Percentiles rank a stretch among this genome's conserved stretches.
These are phyloP conservation scores for Plagiodera versicolora DNA, from an alignment of 2,888 invertebrate species.

Conservation along the genomic window DNA sequence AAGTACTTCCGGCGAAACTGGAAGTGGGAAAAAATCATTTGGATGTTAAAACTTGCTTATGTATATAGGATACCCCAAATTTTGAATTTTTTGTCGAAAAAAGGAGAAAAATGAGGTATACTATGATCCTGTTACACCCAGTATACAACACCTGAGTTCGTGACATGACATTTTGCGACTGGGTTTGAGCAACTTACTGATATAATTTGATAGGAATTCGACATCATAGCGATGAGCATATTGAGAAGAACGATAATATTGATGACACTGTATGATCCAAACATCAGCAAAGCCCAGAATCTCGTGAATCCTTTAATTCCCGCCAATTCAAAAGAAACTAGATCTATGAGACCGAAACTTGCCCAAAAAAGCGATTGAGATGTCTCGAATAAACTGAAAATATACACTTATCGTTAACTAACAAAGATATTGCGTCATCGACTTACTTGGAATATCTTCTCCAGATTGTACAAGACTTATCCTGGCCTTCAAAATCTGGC, in stretches of 20 bases:
- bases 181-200: slow-evolving; percentile 66
- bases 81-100: too few species aligned
- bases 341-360: slow-evolving; percentile 92
- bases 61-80: too few species aligned
- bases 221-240: slow-evolving; percentile 99
- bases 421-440: background rate
- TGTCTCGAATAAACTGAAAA: slow-evolving; percentile 90
- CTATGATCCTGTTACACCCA: too few species aligned
- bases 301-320: slow-evolving; percentile 95
- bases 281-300: slow-evolving; percentile 96
- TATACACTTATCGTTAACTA: background rate
- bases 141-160: too few species aligned
- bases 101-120: too few species aligned
- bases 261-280: slow-evolving; percentile 96
- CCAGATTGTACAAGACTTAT: slow-evolving; percentile 84
- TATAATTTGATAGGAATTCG: slow-evolving; percentile 96
- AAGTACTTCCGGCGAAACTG: too few species aligned
- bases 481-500: slow-evolving; percentile 84
- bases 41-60: too few species aligned
- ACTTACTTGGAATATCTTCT: slow-evolving; percentile 83
- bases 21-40: too few species aligned
- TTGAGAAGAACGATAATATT: slow-evolving; percentile 96
- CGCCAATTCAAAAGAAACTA: slow-evolving; percentile 90
- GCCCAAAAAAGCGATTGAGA: slow-evolving; percentile 98
- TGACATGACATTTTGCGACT: too few species aligned